A percentile compares a stretch with the other conserved stretches of the same genome.
phyloP scores from a whole-genome alignment of 2,113 vertebrate species.

The Ramphastos sulfuratus region DNA sequence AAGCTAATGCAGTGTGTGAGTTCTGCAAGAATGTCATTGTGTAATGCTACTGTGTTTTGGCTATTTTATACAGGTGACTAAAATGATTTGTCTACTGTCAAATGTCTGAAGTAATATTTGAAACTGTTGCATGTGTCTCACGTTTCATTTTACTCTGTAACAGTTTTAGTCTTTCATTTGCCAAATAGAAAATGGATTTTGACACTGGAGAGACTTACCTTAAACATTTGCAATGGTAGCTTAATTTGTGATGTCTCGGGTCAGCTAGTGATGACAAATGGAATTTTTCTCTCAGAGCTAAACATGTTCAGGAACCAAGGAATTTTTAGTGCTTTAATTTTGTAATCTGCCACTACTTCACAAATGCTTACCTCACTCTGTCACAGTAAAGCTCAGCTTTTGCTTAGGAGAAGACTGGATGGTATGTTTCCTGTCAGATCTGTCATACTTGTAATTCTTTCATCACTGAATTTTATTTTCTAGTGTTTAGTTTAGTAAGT shows the following conservation, averaged over 20 bases:
- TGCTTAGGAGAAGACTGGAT: neutral
- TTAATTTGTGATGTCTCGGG: slow-evolving; percentile 29
- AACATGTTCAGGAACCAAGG: neutral
- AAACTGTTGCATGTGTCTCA: neutral
- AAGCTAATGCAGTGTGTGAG: neutral
- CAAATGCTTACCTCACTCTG: fast-evolving
- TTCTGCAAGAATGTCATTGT: neutral
- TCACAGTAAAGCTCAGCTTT: neutral
- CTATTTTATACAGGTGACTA: neutral
- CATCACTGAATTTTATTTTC: neutral
- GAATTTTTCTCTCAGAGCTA: neutral
- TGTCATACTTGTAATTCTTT: neutral
- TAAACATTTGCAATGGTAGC: slow-evolving; percentile 13
- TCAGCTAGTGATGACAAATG: neutral
- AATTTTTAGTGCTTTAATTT: neutral
- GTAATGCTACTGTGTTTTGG: neutral
- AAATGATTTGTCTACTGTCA: neutral
- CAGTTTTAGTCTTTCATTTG: slow-evolving; percentile 24
- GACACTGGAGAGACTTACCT: neutral
- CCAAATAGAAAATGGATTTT: slow-evolving; percentile 18
- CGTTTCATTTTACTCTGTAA: slow-evolving; percentile 21
- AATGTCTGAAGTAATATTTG: slow-evolving; percentile 16
- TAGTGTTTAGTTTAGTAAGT: neutral
- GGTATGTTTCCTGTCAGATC: neutral
- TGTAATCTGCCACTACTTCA: neutral